These are phyloP conservation scores for Heliconius himera DNA, from an alignment of 1,140 invertebrate genomes.

Conservation along the genomic window DNA sequence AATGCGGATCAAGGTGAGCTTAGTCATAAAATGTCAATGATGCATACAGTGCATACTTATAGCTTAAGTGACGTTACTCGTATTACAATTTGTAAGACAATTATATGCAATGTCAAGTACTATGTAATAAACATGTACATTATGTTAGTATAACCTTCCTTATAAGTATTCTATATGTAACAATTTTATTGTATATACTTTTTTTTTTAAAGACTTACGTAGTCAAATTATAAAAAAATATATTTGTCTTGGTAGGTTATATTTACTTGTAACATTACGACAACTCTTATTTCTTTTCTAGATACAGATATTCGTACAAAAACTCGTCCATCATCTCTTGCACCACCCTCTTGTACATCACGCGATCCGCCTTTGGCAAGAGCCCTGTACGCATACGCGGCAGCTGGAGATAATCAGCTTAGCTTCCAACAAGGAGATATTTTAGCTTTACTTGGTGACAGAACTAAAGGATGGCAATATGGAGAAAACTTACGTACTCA, in stretches of 20 bases:
- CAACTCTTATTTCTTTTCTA: conserved; percentile 39
- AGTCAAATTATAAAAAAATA: no score
- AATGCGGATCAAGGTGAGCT: conserved; percentile 62
- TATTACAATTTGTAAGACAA: conserved; percentile 5
- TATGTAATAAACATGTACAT: neutral
- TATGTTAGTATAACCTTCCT: neutral
- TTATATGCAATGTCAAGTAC: neutral
- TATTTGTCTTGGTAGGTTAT: neutral
- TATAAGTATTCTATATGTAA: neutral
- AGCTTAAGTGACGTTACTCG: neutral
- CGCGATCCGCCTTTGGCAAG: conserved; percentile 87
- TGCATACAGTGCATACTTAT: neutral
- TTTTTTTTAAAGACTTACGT: neutral
- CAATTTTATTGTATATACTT: neutral
- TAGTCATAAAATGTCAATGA: conserved; percentile 5
- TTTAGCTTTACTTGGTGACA: conserved; percentile 93
- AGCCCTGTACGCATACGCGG: conserved; percentile 94
- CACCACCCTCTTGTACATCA: conserved; percentile 83
- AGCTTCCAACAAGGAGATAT: conserved; percentile 95
- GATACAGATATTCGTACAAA: conserved; percentile 61
- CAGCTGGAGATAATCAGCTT: conserved; percentile 94
- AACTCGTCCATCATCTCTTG: conserved; percentile 87
- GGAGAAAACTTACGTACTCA: conserved; percentile 95
- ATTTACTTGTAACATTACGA: neutral
- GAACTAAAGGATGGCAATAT: conserved; percentile 97